Conservation (phyloP, 2,113 vertebrate species). For the Melierax canorus region DNA sequence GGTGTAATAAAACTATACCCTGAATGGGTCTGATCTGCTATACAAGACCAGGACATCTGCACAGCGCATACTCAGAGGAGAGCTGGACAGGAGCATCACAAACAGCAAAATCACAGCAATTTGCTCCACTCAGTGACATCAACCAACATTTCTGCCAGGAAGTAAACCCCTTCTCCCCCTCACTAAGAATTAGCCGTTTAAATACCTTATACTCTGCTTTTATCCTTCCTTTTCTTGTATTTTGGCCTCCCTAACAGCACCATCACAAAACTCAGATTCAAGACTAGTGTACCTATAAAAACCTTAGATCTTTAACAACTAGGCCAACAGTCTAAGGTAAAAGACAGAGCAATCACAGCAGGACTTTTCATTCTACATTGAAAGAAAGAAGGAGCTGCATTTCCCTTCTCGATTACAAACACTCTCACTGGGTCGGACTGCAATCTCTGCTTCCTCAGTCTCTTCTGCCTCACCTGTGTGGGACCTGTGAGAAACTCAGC, state of each 20-base stretch:
- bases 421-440: neutral
- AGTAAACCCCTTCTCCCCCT: accelerated
- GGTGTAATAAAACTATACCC: neutral
- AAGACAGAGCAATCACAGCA: neutral
- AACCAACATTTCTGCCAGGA: neutral
- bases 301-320: neutral
- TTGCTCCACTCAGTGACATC: accelerated
- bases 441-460: neutral
- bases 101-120: neutral
- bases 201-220: neutral
- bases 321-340: neutral
- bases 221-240: neutral
- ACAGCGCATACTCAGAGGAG: neutral
- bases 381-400: neutral
- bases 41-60: neutral
- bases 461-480: neutral
- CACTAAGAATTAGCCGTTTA: neutral
- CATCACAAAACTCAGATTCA: neutral
- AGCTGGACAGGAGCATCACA: neutral
- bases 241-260: neutral
- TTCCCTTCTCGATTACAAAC: neutral
- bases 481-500: neutral
- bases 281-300: neutral
- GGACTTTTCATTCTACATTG: neutral
- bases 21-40: neutral